Conservation (phyloP, 1,140 invertebrate species). For the Zaprionus gabonicus region DNA sequence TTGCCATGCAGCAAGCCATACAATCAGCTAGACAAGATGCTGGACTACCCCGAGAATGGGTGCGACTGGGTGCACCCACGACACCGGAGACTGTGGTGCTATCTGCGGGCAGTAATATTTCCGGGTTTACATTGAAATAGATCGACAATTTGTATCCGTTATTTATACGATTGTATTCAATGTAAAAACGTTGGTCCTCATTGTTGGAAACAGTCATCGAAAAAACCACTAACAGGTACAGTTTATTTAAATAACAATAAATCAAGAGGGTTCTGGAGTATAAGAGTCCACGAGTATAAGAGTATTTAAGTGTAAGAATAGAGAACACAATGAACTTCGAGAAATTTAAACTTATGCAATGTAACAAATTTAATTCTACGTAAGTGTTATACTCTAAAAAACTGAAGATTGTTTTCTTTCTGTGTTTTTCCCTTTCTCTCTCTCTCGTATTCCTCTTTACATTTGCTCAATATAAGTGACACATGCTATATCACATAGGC, state of each 20-base stretch:
- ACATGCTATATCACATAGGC: not conserved
- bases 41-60: conserved; percentile 85
- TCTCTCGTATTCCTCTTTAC: not conserved
- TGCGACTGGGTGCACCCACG: conserved; percentile 85
- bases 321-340: not conserved
- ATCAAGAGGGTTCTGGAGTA: not conserved
- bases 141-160: not conserved
- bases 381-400: too few species aligned
- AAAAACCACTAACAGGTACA: not conserved
- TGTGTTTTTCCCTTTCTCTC: too few species aligned
- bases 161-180: not conserved
- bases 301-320: not conserved
- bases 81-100: conserved; percentile 84
- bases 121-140: conserved; percentile 35
- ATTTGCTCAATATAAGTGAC: not conserved
- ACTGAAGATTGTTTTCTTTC: not conserved
- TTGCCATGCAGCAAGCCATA: conserved; percentile 91
- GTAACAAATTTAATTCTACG: not conserved
- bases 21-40: conserved; percentile 87
- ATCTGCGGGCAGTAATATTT: conserved; percentile 53
- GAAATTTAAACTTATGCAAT: not conserved
- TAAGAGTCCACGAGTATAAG: not conserved
- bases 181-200: not conserved
- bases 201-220: not conserved
- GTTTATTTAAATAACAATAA: not conserved